Base-by-base conservation (phyloP, 2,113 vertebrate species). In the Ammospiza nelsoni region DNA sequence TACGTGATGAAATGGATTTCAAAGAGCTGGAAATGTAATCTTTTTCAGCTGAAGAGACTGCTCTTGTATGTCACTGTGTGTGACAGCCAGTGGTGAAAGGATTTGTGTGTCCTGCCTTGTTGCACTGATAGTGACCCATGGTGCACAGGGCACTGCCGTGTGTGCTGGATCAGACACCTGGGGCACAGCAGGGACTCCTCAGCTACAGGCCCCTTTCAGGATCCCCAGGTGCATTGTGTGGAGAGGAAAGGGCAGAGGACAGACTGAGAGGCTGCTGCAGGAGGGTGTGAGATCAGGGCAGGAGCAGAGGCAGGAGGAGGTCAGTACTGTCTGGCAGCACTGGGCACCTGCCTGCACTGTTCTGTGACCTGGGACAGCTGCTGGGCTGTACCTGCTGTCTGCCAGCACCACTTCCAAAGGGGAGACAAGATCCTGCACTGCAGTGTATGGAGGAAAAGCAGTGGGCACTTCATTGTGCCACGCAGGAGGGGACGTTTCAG, bases 81-180 rank as follows among this genome's bases (percentile, higher is more conserved):
- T 21, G 29, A 49, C 22, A 77, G 43, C 35, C 31, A 20, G 22
- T 13, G 41, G 24, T 62, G 77, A 43, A 55, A 0, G 3, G 25
- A 46, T 72, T 37, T 73, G 39, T 10, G 28, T 74, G 77, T 51
- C 54, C 33, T 77, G 49, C 55, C n/a, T 69, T 15, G 16, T 54
- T 0, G 3, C 24, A 2, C 52, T 22, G 58, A 6, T 22, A 2
- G 1, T 39, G 55, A 20, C 3, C 0, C 17, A 0, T 1, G 15
- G 33, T 37, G 44, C 31, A 19, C 21, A 16, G 35, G 58, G 13
- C 21, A 52, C 33, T 54, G 65, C 37, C 21, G 12, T 0, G 8
- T 2, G 7, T 51, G 58, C n/a, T 3, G 4, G 67, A n/a, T 77
- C 63, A 59, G 48, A 35, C 39, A 41, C 11, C 52, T 4, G 3